Conservation (phyloP, 2,888 invertebrate genomes). For the Chydorus sphaericus region DNA sequence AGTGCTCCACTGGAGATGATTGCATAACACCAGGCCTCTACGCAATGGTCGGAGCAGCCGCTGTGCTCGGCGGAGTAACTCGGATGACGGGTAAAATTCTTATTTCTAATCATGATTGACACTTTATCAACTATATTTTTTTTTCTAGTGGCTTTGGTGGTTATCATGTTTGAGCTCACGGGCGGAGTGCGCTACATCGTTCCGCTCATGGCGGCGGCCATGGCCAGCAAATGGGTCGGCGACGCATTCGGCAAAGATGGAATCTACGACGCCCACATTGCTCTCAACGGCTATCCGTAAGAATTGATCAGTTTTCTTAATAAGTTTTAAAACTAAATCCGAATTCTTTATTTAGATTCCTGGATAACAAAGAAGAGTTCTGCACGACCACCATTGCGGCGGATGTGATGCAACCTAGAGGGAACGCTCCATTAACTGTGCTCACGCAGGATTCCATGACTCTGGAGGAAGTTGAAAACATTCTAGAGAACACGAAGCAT, state of each 20-base stretch:
- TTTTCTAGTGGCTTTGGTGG: constrained; percentile 76
- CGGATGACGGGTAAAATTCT: constrained; percentile 63
- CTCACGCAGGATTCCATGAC: constrained; percentile 97
- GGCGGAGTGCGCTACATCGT: constrained; percentile 97
- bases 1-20: constrained; percentile 31
- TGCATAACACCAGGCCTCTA: constrained; percentile 97
- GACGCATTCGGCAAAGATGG: constrained; percentile 88
- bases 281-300: constrained; percentile 95
- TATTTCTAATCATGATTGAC: neutral
- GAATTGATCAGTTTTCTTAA: no score
- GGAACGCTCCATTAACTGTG: constrained; percentile 76
- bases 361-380: constrained; percentile 97
- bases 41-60: constrained; percentile 98
- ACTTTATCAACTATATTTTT: neutral
- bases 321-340: no score
- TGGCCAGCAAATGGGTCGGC: constrained; percentile 99
- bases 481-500: constrained; percentile 89
- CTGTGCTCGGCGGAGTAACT: constrained; percentile 90
- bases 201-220: constrained; percentile 95
- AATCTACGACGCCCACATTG: constrained; percentile 97
- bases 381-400: constrained; percentile 93
- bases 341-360: no score
- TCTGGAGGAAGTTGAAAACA: constrained; percentile 80
- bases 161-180: constrained; percentile 99
- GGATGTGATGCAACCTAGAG: constrained; percentile 95